Base-by-base conservation (phyloP, 2,888 invertebrate species). In the Cinara cedri region DNA sequence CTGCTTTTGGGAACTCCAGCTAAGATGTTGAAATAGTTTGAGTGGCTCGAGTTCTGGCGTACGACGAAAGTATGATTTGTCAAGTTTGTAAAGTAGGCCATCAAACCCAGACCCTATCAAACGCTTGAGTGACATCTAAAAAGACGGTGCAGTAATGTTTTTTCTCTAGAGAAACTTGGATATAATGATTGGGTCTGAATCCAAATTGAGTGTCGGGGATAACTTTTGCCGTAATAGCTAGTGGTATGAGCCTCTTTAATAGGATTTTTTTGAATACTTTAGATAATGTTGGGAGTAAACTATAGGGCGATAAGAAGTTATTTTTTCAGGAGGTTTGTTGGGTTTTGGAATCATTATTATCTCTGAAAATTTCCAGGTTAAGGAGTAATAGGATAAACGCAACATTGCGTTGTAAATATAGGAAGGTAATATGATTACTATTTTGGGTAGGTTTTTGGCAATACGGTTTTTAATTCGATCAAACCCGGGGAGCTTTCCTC, bases 181-280 rank as follows among this genome's bases (percentile, higher is more conserved):
- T n/a, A n/a, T n/a, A n/a, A n/a, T n/a, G n/a, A 6, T 34, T 34
- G 3, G 34, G 34, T 34, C 34, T 34, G 6, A 34, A 34, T 4
- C 34, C 34, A 19, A 66, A 76, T 65, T 76, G 66, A 21, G 63
- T 49, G 10, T 66, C 54, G 1, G 76, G 76, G 16, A 76, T 55
- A 44, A 81, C 34, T 63, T 72, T 63, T 66, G 65, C 44, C 14
- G 3, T 13, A 11, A 14, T 65, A 44, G 65, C 65, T 11, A 65
- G 14, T 44, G 46, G 42, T 1, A 65, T 21, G 10, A 66, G 46
- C 24, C 66, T 66, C 1, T 66, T 63, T 44, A 63, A 6, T 63
- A 63, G 1, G 14, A 44, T 21, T 19, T 63, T 63, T 19, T 63
- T 44, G 44, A 63, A 63, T 19, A 63, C 11, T 63, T 63, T 63